Evolutionary conservation across 2,888 invertebrate species (phyloP).

Genomic region (Eustalomyia histrio): DNA sequence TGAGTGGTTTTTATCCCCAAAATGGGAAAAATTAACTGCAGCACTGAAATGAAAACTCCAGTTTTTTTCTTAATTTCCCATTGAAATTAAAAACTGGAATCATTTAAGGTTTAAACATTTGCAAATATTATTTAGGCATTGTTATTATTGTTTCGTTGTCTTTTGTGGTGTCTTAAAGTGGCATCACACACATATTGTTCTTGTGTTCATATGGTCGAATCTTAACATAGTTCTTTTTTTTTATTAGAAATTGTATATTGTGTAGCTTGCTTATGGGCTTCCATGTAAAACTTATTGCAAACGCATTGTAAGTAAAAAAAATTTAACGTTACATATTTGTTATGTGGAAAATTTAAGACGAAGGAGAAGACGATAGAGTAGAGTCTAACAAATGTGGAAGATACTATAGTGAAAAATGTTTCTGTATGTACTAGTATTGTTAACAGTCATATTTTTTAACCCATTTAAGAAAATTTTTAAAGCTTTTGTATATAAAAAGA

Average conservation of each 20-base stretch:
- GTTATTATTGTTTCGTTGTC: conserved; percentile 10
- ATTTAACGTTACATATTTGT: conserved; percentile 29
- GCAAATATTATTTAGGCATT: conserved; percentile 14
- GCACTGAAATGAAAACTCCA: too few species aligned
- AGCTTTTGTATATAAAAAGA: neutral
- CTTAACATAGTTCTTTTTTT: neutral
- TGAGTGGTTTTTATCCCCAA: too few species aligned
- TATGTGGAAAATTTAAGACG: neutral
- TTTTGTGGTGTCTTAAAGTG: conserved; percentile 22
- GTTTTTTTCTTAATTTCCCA: too few species aligned
- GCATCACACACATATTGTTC: conserved; percentile 25
- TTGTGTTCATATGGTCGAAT: neutral
- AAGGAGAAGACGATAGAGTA: neutral
- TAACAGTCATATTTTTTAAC: conserved; percentile 48
- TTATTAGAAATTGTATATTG: neutral
- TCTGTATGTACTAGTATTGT: neutral
- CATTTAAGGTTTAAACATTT: neutral
- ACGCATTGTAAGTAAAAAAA: conserved; percentile 37
- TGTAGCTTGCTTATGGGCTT: neutral
- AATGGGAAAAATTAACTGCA: too few species aligned
- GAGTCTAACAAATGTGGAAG: neutral
- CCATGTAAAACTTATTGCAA: conserved; percentile 22
- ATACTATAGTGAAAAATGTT: neutral
- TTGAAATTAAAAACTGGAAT: neutral
- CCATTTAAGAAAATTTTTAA: conserved; percentile 33